phyloP scores from a whole-genome alignment of 2,888 invertebrate genomes.

The Melitaea athalia region DNA sequence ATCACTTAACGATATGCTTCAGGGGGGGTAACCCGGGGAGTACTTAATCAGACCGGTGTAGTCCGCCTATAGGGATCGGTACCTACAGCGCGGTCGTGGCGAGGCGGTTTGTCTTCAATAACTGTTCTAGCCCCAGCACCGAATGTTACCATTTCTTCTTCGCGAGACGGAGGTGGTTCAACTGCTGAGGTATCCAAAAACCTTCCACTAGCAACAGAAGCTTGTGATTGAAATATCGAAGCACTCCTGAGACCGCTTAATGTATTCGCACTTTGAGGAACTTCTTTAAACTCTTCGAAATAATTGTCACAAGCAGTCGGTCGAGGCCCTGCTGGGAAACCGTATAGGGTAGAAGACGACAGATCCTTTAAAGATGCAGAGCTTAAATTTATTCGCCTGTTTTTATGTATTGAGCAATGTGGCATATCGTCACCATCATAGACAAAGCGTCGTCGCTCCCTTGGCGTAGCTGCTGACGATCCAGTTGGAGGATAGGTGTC shows the following conservation, averaged over 20 bases:
- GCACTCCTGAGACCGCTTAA: slow-evolving; percentile 74
- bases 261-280: slow-evolving; percentile 79
- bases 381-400: slow-evolving; percentile 74
- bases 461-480: slow-evolving; percentile 74
- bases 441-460: slow-evolving; percentile 83
- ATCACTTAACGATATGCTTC: slow-evolving; percentile 80
- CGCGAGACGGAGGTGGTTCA: slow-evolving; percentile 84
- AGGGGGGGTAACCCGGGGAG: slow-evolving; percentile 54
- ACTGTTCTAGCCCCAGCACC: slow-evolving; percentile 81
- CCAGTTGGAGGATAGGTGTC: slow-evolving; percentile 73
- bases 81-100: slow-evolving; percentile 76
- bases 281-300: slow-evolving; percentile 81
- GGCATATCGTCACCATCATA: slow-evolving; percentile 83
- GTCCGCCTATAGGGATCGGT: slow-evolving; percentile 82
- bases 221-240: slow-evolving; percentile 78
- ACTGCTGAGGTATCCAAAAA: slow-evolving; percentile 86
- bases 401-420: slow-evolving; percentile 83
- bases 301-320: slow-evolving; percentile 84
- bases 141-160: slow-evolving; percentile 88
- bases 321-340: slow-evolving; percentile 84
- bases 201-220: slow-evolving; percentile 85
- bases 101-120: slow-evolving; percentile 55
- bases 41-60: slow-evolving; percentile 80
- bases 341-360: slow-evolving; percentile 81
- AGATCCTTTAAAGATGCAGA: slow-evolving; percentile 83